A percentile compares a stretch with the other conserved stretches of the same genome.
Evolutionary conservation across 1,140 invertebrate genomes (phyloP).

Genomic region (Bombyx mori): ASM3026992v2 NC_085116.1:16186001-16186500

Average conservation of each 20-base stretch:
- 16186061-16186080: neutral
- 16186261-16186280: slow-evolving; percentile 77
- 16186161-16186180: slow-evolving; percentile 51
- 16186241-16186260: slow-evolving; percentile 74
- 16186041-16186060: neutral
- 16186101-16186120: slow-evolving; percentile 1
- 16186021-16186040: neutral
- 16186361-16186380: no score
- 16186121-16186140: no score
- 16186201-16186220: slow-evolving; percentile 77
- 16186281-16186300: no score
- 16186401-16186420: no score
- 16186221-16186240: slow-evolving; percentile 75
- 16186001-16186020: neutral
- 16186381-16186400: no score
- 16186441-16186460: no score
- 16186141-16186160: slow-evolving; percentile 25
- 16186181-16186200: slow-evolving; percentile 37
- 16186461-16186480: no score
- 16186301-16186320: no score
- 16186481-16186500: no score
- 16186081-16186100: neutral
- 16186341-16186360: no score
- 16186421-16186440: no score
- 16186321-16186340: no score